Conservation (phyloP, 2,113 vertebrate species). For the Pluvialis apricaria region DNA sequence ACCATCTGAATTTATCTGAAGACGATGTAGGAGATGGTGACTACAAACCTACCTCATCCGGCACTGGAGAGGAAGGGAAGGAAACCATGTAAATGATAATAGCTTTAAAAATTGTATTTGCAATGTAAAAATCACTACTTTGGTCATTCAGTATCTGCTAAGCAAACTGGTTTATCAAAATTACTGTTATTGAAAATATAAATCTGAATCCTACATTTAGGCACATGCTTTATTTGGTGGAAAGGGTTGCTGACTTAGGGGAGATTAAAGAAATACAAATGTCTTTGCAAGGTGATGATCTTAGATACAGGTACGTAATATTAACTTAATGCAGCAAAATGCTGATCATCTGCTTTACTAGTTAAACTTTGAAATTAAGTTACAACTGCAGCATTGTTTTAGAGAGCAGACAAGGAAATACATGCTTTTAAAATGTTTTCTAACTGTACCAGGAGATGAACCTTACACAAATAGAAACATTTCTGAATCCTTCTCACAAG, state of each 20-base stretch:
- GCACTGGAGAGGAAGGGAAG: background rate
- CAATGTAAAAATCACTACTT: background rate
- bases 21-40: background rate
- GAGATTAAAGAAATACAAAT: background rate
- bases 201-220: background rate
- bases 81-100: constrained; percentile 8
- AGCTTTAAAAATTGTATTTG: constrained; percentile 22
- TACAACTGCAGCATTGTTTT: background rate
- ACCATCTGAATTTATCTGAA: constrained; percentile 52
- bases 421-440: background rate
- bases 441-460: background rate
- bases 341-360: background rate
- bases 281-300: background rate
- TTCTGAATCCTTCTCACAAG: background rate
- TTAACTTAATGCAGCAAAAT: background rate
- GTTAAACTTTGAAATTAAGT: background rate
- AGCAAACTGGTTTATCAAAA: constrained; percentile 20
- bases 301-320: background rate
- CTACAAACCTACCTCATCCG: constrained; percentile 5
- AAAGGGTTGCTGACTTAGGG: background rate
- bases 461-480: background rate
- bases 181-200: constrained; percentile 3
- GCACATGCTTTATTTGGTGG: background rate
- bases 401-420: background rate
- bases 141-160: background rate